Conservation (phyloP, 2,797 vertebrate species). For the Smutsia temminckii region DNA sequence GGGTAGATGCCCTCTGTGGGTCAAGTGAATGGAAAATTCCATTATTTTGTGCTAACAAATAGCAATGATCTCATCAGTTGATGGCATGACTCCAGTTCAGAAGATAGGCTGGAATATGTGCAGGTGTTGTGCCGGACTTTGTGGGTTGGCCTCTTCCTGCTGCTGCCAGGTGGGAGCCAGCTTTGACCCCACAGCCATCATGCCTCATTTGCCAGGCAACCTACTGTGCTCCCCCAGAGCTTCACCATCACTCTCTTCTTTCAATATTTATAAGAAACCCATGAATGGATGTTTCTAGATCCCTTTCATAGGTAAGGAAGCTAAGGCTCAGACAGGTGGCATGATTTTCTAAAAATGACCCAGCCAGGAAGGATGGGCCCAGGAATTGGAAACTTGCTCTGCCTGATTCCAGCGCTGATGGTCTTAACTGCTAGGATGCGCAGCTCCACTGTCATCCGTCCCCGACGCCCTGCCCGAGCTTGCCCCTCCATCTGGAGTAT, state of each 20-base stretch:
- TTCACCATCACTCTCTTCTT: neutral
- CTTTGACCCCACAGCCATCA: rapidly evolving
- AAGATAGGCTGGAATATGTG: neutral
- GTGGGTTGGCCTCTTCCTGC: rapidly evolving
- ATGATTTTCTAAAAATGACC: neutral
- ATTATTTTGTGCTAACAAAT: neutral
- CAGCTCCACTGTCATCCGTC: neutral
- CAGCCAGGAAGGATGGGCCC: neutral
- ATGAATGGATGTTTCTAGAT: rapidly evolving
- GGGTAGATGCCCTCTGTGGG: neutral
- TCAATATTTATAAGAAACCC: neutral
- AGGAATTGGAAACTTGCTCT: neutral
- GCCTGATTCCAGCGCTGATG: neutral
- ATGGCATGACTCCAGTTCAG: neutral
- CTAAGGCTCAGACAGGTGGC: neutral
- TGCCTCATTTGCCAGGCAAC: rapidly evolving
- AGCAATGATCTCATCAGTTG: neutral
- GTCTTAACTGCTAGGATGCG: neutral
- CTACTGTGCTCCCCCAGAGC: rapidly evolving
- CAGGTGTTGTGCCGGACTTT: rapidly evolving
- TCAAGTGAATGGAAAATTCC: neutral
- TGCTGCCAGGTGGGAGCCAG: neutral
- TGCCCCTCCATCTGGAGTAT: neutral
- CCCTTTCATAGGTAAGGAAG: neutral
- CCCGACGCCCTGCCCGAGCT: neutral